Evolutionary conservation across 2,797 vertebrate species (phyloP).

Genomic region (Acanthurus tractus): DNA sequence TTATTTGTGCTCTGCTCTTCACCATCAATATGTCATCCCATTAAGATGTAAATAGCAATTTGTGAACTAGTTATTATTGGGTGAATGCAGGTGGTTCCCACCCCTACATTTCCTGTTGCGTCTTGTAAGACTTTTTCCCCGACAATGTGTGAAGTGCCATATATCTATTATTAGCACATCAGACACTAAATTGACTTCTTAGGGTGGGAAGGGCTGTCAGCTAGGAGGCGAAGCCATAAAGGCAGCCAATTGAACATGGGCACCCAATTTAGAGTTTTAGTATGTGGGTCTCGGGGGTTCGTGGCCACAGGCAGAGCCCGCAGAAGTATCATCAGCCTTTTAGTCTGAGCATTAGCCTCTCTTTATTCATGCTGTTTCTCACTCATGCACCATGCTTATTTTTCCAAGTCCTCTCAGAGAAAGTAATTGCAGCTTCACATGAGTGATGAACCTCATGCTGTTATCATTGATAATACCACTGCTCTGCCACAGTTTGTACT

Average conservation of each 20-base stretch:
- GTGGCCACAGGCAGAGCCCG: conserved; percentile 31
- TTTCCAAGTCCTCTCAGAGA: background rate
- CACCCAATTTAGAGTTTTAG: conserved; percentile 40
- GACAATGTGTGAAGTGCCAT: conserved; percentile 34
- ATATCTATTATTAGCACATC: conserved; percentile 63
- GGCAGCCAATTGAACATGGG: conserved; percentile 50
- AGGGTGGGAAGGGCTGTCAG: conserved; percentile 24
- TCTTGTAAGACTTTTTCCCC: conserved; percentile 10
- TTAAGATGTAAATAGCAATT: conserved; percentile 50
- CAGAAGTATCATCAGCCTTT: conserved; percentile 28
- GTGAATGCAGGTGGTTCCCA: conserved; percentile 55
- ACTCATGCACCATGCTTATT: background rate
- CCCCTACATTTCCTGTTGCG: conserved; percentile 44
- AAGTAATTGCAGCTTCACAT: conserved; percentile 32
- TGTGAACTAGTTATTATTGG: conserved; percentile 44
- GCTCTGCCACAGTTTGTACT: conserved; percentile 5
- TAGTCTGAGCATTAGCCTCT: conserved; percentile 19
- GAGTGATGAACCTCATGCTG: conserved; percentile 9
- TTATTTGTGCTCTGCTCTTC: conserved; percentile 26
- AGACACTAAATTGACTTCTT: conserved; percentile 41
- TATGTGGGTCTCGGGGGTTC: conserved; percentile 1
- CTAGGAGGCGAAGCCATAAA: conserved; percentile 42
- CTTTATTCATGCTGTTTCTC: background rate
- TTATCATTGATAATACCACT: conserved; percentile 13
- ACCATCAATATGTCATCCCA: conserved; percentile 13